Conservation (phyloP, 2,888 invertebrate genomes). For the Merodon equestris region DNA sequence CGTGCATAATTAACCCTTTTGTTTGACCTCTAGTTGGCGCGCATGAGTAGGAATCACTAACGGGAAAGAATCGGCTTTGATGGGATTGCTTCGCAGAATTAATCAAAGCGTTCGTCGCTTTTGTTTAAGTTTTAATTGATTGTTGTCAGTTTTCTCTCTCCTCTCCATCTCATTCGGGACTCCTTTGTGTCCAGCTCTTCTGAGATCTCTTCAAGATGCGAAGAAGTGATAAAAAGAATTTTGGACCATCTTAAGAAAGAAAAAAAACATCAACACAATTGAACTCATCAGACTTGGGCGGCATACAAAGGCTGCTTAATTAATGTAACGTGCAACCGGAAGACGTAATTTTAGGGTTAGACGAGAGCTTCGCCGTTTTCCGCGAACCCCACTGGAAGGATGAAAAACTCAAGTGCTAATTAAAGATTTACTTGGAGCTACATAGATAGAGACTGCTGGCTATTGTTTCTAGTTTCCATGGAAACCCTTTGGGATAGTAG, state of each 20-base stretch:
- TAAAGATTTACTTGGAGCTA: too few relatives aligned
- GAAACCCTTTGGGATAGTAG: too few relatives aligned
- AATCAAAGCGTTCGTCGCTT: constrained; percentile 20
- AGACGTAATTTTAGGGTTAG: constrained; percentile 17
- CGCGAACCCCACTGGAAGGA: too few relatives aligned
- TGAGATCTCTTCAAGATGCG: neutral
- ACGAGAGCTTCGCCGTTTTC: too few relatives aligned
- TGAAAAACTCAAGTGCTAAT: too few relatives aligned
- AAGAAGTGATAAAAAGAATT: constrained; percentile 10
- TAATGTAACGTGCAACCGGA: constrained; percentile 27
- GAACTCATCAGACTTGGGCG: neutral
- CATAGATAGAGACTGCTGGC: too few relatives aligned
- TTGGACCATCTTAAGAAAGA: neutral
- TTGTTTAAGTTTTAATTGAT: constrained; percentile 48
- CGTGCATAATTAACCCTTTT: constrained; percentile 61
- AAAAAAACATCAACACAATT: constrained; percentile 23
- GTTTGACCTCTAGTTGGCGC: constrained; percentile 12
- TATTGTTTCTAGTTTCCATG: too few relatives aligned
- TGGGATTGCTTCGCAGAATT: constrained; percentile 18
- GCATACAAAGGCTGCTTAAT: constrained; percentile 40
- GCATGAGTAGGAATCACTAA: neutral
- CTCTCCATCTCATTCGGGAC: neutral
- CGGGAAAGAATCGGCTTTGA: neutral
- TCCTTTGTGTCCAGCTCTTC: neutral
- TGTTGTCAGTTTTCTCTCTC: constrained; percentile 20